Conservation (phyloP, 2,888 invertebrate species). For the Brachypterus glaber region DNA sequence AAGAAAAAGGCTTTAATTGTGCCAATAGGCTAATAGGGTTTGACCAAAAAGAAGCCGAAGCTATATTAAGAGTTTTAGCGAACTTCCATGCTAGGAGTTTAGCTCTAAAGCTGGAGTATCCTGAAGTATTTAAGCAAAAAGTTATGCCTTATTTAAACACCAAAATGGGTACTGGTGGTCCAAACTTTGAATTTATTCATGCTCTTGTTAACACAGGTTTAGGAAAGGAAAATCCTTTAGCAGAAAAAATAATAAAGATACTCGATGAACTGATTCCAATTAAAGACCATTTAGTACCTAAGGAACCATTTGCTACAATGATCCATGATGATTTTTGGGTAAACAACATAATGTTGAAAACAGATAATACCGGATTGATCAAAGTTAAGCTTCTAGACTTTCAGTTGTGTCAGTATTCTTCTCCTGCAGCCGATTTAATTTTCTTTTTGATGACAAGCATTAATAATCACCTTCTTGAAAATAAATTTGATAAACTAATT, state of each 20-base stretch:
- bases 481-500: not conserved
- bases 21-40: not conserved
- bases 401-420: not conserved
- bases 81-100: not conserved
- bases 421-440: not conserved
- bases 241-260: not conserved
- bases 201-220: not conserved
- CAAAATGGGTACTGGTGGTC: too few relatives aligned
- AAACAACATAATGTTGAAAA: not conserved
- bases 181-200: not conserved
- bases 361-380: not conserved
- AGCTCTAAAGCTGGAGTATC: not conserved
- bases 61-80: not conserved
- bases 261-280: not conserved
- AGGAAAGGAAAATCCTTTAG: not conserved
- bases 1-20: too few relatives aligned
- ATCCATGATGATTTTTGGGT: not conserved
- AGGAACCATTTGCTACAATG: not conserved
- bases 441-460: constrained; percentile 3
- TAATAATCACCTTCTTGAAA: not conserved
- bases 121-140: not conserved
- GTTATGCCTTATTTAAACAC: not conserved
- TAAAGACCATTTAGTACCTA: not conserved
- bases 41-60: not conserved
- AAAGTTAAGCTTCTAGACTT: not conserved